Evolutionary conservation across 2,113 vertebrate genomes (phyloP).

Genomic region (Xyliphius kryptos): DNA sequence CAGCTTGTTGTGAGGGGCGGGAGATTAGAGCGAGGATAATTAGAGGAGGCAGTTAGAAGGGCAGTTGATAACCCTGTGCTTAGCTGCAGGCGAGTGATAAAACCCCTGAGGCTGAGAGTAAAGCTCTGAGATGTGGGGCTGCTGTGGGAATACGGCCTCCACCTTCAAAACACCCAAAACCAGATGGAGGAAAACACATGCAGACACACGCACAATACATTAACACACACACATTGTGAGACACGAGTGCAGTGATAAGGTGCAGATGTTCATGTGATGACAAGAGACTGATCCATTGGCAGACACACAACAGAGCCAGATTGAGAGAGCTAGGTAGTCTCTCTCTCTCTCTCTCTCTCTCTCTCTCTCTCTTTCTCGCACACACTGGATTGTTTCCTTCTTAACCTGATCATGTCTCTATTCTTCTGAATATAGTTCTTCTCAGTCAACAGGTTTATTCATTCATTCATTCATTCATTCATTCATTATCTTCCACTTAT

Average conservation of each 20-base stretch:
- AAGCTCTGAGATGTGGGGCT: neutral
- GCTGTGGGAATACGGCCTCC: neutral
- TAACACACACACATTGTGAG: neutral
- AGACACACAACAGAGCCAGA: slow-evolving; percentile 35
- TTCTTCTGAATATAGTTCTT: neutral
- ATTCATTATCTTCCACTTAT: too few relatives aligned
- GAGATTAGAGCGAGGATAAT: slow-evolving; percentile 41
- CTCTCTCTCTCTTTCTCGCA: neutral
- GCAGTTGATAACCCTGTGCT: slow-evolving; percentile 34
- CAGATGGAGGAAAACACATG: slow-evolving; percentile 30
- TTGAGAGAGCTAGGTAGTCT: slow-evolving; percentile 1
- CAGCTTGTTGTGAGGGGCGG: slow-evolving; percentile 8
- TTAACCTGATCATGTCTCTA: slow-evolving; percentile 4
- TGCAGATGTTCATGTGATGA: slow-evolving; percentile 41
- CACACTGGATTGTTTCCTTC: neutral
- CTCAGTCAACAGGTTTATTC: too few relatives aligned
- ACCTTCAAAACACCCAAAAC: slow-evolving; percentile 2
- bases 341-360: neutral
- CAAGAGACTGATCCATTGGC: slow-evolving; percentile 32
- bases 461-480: too few relatives aligned
- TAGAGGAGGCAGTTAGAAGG: slow-evolving; percentile 39
- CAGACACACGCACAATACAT: slow-evolving; percentile 18
- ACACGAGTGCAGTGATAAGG: slow-evolving; percentile 19
- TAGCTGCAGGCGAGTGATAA: slow-evolving; percentile 28
- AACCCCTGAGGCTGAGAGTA: slow-evolving; percentile 14